Evolutionary conservation across 2,113 vertebrate genomes (phyloP).

Genomic region (Aptenodytes patagonicus): DNA sequence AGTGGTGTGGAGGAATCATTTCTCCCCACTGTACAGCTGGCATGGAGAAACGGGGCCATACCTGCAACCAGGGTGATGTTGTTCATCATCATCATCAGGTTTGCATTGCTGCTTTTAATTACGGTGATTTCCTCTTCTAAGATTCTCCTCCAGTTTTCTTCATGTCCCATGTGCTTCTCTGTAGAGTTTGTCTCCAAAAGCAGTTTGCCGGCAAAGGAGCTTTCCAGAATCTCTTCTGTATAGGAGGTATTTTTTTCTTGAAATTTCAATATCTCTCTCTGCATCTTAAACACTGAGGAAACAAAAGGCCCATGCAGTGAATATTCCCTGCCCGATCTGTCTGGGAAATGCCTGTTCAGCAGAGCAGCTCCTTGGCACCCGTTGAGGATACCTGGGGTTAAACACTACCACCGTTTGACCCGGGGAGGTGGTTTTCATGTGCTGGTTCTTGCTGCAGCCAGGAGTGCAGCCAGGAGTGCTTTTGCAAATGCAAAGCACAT

Average conservation of each 20-base stretch:
- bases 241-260: not conserved
- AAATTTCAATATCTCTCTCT: not conserved
- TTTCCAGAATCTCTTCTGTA: not conserved
- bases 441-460: not conserved
- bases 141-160: constrained; percentile 19
- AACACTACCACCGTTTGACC: not conserved
- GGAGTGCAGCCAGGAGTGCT: not conserved
- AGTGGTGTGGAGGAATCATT: not conserved
- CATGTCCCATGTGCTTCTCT: not conserved
- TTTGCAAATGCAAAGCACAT: not conserved
- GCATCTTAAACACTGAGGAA: constrained; percentile 48
- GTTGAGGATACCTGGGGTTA: not conserved
- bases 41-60: not conserved
- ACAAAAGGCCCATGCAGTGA: not conserved
- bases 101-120: constrained; percentile 44
- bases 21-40: not conserved
- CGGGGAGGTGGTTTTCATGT: not conserved
- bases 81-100: constrained; percentile 34
- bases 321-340: fast-evolving
- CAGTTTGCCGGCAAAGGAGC: not conserved
- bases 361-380: not conserved
- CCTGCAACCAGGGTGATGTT: constrained; percentile 45
- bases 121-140: constrained; percentile 8
- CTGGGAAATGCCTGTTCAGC: not conserved
- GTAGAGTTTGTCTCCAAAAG: not conserved